Evolutionary conservation across 2,113 vertebrate species (phyloP), one percentile per base, ranked within the genome.

Genomic region (Condylura cristata): DNA sequence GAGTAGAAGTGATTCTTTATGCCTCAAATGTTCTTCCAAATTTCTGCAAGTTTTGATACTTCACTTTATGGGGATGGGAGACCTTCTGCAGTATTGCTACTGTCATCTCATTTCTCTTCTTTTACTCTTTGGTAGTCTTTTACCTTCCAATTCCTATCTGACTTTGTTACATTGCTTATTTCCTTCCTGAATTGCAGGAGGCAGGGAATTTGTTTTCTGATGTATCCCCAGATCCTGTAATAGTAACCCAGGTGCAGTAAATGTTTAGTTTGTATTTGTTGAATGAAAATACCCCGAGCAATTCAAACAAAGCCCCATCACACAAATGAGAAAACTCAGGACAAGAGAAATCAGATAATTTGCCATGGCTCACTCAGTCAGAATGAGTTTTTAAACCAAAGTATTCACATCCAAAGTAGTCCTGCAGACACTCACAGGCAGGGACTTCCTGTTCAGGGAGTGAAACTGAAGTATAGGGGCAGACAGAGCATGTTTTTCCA

Each of bases 361-460:
- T 63, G 30, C 12, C 4, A 7, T 51, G 89, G 72, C 11, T 72
- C 30, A 32, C 12, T 56, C 6, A 48, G 3, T 65, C 13, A 56
- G 14, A 91, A 60, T 2, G 28, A 91, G 41, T 58, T 74, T 83
- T 86, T 86, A 82, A 79, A 85, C 26, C 28, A 66, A 91, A 80
- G 68, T 53, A 1, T 70, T 70, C 28, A 46, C 61, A 16, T 93
- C 26, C 53, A 83, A 71, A 76, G 10, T 1, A 48, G 16, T 8
- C 22, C 48, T 5, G 0, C 3, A 32, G n/a, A 0, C 11, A 9
- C 48, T 75, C 13, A 24, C 11, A 53, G 2, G 37, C 34, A 82
- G 44, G 7, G 17, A 2, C 10, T 88, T 90, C n/a, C 30, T 72
- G 17, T 14, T 7, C 34, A 85, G 74, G 14, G 3, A 60, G 5